Evolutionary conservation across 2,888 invertebrate genomes (phyloP), one percentile per base, ranked within the genome.

Genomic region (Ochropleura leucogaster): DNA sequence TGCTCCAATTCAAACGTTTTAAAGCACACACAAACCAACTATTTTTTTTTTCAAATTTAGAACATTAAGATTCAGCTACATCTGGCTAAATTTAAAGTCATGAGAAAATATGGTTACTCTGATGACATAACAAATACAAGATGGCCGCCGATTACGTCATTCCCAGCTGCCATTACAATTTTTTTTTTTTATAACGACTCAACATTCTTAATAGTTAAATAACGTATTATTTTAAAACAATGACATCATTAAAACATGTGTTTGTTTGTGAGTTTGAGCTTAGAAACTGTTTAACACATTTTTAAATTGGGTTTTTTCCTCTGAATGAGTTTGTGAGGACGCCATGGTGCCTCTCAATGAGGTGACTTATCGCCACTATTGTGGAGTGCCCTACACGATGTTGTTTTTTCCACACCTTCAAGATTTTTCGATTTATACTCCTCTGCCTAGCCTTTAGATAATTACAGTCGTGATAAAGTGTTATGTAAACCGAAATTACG

Each of bases 111-210:
- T 64, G 8, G 16, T 8, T 47, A 46, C 40, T 0, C 12, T n/a
- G 64, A 62, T 79, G 81, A 83, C 80, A 65, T 57, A 62, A 57
- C 59, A 46, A 10, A 4, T 49, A 53, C 55, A 85, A 84, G 4
- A 86, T 86, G 87, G 87, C 85, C n/a, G 6, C 55, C 40, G 5
- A 62, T 86, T 75, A 82, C 79, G 85, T 84, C 70, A 85, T 7
- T 0, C 55, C 42, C 82, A 85, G 69, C 72, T 86, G 87, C 63
- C 46, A 65, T 74, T 51, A 53, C 70, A 77, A 82, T 86, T 72
- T 86, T n/a, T 69, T 74, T 74, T 68, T 78, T 74, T 74, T 71
- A 46, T 71, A 59, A 20, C 55, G 60, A 68, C 49, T 47, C 18
- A 5, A 73, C 69, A 82, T 82, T 80, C 77, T 42, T 47, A 57